These are phyloP conservation scores for Drosophila ustulata DNA, from an alignment of 2,888 invertebrate species.

Conservation along the genomic window DNA sequence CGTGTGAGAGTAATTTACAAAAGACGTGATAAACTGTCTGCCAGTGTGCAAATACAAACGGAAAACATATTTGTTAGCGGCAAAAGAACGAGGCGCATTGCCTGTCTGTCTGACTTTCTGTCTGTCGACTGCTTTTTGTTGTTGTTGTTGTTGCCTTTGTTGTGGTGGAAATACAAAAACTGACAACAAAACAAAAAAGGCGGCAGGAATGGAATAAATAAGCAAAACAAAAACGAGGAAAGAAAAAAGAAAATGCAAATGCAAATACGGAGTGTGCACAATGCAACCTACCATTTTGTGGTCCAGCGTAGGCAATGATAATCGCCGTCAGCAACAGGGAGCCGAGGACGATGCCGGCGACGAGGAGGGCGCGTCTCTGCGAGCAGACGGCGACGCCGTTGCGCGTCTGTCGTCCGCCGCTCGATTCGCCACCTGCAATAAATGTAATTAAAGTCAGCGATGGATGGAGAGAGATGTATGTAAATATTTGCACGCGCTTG, in stretches of 20 bases:
- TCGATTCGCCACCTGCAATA: constrained; percentile 84
- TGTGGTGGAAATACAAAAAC: constrained; percentile 58
- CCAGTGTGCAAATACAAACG: constrained; percentile 21
- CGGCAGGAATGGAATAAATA: background rate
- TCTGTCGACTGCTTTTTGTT: constrained; percentile 1
- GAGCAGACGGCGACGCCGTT: constrained; percentile 94
- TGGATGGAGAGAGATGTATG: background rate
- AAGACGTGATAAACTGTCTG: constrained; percentile 21
- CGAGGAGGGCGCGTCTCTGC: constrained; percentile 92
- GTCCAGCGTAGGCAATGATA: constrained; percentile 95
- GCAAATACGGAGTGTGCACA: constrained; percentile 58
- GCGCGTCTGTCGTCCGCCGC: constrained; percentile 84
- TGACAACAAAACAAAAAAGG: background rate
- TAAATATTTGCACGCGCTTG: constrained; percentile 31
- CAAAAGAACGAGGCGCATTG: constrained; percentile 28
- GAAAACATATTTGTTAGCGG: constrained; percentile 35
- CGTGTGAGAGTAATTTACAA: constrained; percentile 2
- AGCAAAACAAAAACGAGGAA: constrained; percentile 30
- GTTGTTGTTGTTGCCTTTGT: constrained; percentile 21
- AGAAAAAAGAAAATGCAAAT: constrained; percentile 31
- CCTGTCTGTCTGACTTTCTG: background rate
- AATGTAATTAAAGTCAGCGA: constrained; percentile 75
- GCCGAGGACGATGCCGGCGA: constrained; percentile 92
- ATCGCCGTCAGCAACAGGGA: constrained; percentile 93
- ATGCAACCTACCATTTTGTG: constrained; percentile 90